Percentiles rank a stretch among this genome's conserved stretches.
Conservation (phyloP, 2,888 invertebrate genomes). For the Cerastis leucographa region DNA sequence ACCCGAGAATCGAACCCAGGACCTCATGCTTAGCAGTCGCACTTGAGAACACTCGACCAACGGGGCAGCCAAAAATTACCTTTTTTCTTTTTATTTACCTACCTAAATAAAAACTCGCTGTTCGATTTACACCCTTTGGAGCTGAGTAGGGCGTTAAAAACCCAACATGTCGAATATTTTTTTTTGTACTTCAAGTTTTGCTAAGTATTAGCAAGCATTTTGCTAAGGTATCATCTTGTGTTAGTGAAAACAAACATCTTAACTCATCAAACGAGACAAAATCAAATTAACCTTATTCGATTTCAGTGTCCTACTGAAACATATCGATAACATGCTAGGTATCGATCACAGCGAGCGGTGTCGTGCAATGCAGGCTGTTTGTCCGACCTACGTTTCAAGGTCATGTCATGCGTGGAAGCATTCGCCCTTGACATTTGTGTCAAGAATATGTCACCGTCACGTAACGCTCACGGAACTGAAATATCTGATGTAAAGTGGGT, state of each 20-base stretch:
- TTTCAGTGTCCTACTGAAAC: constrained; percentile 46
- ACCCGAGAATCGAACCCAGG: too few species aligned
- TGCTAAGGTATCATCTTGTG: neutral
- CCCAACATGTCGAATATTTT: neutral
- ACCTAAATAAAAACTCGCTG: neutral
- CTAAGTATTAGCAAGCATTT: neutral
- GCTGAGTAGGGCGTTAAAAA: neutral
- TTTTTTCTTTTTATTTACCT: neutral
- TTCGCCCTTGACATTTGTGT: constrained; percentile 57
- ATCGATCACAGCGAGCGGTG: constrained; percentile 58
- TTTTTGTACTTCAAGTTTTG: neutral
- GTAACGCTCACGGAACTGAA: constrained; percentile 8
- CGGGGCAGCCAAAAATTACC: neutral
- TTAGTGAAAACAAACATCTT: neutral
- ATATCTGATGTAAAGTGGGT: neutral
- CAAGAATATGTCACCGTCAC: neutral
- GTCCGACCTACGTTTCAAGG: constrained; percentile 48
- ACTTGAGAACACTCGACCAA: neutral
- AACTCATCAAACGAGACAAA: neutral
- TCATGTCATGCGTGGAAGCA: constrained; percentile 45
- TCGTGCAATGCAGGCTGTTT: constrained; percentile 51
- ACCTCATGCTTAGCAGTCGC: too few species aligned
- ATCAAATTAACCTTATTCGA: constrained; percentile 46
- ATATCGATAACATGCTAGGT: constrained; percentile 44
- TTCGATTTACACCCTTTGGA: neutral